A percentile compares a stretch with the other conserved stretches of the same genome.
phyloP scores from a whole-genome alignment of 2,888 invertebrate species.

The Tipula vernalis region DNA sequence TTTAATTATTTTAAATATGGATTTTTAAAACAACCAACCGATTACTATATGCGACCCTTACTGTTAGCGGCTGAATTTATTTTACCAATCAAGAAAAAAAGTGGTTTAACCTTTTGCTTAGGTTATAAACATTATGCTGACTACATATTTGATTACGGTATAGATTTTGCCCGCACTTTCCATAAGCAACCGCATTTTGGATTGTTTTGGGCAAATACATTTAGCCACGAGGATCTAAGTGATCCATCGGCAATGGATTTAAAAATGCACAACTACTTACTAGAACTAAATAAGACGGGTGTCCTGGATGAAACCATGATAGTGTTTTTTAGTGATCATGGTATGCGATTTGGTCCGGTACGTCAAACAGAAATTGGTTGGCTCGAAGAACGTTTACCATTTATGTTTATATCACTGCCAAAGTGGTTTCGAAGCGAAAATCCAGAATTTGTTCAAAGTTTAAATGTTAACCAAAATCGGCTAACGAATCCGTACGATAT shows the following conservation, averaged over 20 bases:
- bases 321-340: constrained; percentile 67
- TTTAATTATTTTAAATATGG: constrained; percentile 57
- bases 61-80: constrained; percentile 52
- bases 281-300: constrained; percentile 44
- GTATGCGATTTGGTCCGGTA: constrained; percentile 61
- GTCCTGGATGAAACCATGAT: constrained; percentile 52
- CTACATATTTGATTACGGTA: constrained; percentile 52
- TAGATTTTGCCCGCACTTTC: constrained; percentile 52
- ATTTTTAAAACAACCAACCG: constrained; percentile 61
- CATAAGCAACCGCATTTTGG: constrained; percentile 53
- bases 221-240: constrained; percentile 58
- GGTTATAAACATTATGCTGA: constrained; percentile 51
- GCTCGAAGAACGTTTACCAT: constrained; percentile 66
- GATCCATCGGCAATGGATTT: constrained; percentile 53
- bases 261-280: constrained; percentile 45
- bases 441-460: constrained; percentile 41
- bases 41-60: constrained; percentile 69
- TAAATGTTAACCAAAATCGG: constrained; percentile 49
- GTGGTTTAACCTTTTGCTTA: constrained; percentile 43
- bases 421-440: constrained; percentile 42
- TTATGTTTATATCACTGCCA: constrained; percentile 57
- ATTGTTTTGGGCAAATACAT: constrained; percentile 66
- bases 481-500: constrained; percentile 65
- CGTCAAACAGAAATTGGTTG: constrained; percentile 56
- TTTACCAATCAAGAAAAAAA: constrained; percentile 38